Conservation (phyloP, 2,888 invertebrate genomes). For the Bombylius major region DNA sequence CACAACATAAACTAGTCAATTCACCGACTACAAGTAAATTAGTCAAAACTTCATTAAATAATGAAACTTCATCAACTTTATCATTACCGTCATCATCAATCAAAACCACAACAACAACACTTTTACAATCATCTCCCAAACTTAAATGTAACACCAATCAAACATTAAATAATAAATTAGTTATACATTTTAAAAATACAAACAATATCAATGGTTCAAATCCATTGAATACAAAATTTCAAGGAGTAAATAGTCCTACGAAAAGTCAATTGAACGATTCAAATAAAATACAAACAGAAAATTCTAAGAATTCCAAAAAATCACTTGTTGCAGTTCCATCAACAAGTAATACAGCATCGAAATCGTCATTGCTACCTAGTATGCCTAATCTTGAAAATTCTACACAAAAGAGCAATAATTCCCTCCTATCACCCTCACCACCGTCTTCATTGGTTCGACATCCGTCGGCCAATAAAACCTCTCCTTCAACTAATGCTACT, state of each 20-base stretch:
- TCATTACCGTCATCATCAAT: neutral
- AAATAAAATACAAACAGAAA: constrained; percentile 21
- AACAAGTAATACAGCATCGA: neutral
- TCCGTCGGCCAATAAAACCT: neutral
- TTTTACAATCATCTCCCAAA: constrained; percentile 4
- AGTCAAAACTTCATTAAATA: constrained; percentile 22
- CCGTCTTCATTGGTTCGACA: neutral
- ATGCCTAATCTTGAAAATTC: constrained; percentile 26
- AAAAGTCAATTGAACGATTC: constrained; percentile 23
- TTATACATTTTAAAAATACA: constrained; percentile 39
- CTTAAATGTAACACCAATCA: constrained; percentile 21
- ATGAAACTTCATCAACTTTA: neutral
- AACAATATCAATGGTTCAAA: constrained; percentile 24
- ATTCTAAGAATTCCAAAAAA: neutral
- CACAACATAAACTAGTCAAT: constrained; percentile 32
- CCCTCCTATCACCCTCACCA: neutral
- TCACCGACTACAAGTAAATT: constrained; percentile 22
- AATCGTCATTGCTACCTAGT: constrained; percentile 21
- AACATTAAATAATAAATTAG: constrained; percentile 35
- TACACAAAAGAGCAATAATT: neutral
- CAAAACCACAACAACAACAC: neutral
- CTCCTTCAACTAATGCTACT: too few relatives aligned
- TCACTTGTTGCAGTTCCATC: neutral
- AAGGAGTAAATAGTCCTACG: constrained; percentile 21
- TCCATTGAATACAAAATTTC: constrained; percentile 17